Percentiles rank a stretch among this genome's conserved stretches.
Evolutionary conservation across 1,140 invertebrate genomes (phyloP).

Genomic region (Augochlora pura): DNA sequence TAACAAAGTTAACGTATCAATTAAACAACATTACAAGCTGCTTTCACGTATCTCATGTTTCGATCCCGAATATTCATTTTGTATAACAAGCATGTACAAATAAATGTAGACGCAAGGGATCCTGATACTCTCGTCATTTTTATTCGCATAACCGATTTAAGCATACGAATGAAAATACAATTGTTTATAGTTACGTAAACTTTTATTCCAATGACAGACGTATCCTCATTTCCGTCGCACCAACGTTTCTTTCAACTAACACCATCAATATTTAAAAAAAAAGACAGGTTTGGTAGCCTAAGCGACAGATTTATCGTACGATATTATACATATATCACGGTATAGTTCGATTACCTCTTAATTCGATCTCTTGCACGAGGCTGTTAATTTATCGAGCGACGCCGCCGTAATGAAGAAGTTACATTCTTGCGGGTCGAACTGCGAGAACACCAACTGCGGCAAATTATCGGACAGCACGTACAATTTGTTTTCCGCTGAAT

Average conservation of each 20-base stretch:
- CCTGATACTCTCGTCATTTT: neutral
- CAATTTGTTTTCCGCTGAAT: conserved; percentile 75
- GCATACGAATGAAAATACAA: no score
- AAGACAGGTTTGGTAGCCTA: neutral
- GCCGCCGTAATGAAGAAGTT: conserved; percentile 78
- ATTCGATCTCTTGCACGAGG: conserved; percentile 27
- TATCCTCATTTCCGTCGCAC: no score
- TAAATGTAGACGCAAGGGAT: conserved; percentile 7
- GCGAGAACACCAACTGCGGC: conserved; percentile 83
- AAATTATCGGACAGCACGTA: conserved; percentile 86
- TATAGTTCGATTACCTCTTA: neutral
- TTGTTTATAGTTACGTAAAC: no score
- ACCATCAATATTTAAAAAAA: no score
- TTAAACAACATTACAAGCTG: conserved; percentile 4
- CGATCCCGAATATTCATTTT: conserved; percentile 20
- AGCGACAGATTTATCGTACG: neutral
- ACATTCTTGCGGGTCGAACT: conserved; percentile 81
- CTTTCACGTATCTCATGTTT: neutral
- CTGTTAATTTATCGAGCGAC: conserved; percentile 49
- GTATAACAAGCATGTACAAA: conserved; percentile 40
- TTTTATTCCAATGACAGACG: no score
- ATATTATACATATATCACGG: neutral
- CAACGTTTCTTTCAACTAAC: no score
- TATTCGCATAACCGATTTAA: neutral
- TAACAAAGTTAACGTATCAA: neutral